These are phyloP conservation scores for Sinocyclocheilus maitianheensis DNA, from an alignment of 2,113 vertebrate genomes.

Conservation along the genomic window DNA sequence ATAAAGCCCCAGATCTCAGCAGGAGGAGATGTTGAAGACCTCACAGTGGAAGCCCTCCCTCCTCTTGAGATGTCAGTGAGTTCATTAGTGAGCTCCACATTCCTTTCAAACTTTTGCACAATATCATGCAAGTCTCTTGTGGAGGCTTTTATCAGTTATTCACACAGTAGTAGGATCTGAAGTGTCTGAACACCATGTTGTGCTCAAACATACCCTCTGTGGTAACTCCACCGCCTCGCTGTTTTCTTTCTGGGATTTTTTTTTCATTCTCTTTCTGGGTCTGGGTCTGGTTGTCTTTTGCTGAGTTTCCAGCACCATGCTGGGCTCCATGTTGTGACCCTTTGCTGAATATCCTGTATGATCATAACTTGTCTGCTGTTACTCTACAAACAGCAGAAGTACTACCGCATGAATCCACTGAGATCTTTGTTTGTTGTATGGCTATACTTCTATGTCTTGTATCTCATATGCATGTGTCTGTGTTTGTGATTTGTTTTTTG, in stretches of 20 bases:
- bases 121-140: neutral
- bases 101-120: conserved; percentile 11
- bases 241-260: conserved; percentile 13
- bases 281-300: conserved; percentile 4
- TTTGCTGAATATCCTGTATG: conserved; percentile 54
- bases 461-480: conserved; percentile 18
- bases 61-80: conserved; percentile 36
- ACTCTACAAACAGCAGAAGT: conserved; percentile 23
- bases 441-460: neutral
- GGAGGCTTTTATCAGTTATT: conserved; percentile 17
- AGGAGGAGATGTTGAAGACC: conserved; percentile 69
- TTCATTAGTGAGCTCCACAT: conserved; percentile 41
- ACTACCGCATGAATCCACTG: conserved; percentile 4
- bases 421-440: neutral
- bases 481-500: neutral
- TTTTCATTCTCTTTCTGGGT: conserved; percentile 2
- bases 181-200: conserved; percentile 10
- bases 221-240: neutral
- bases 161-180: conserved; percentile 18
- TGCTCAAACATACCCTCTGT: neutral
- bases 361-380: conserved; percentile 42
- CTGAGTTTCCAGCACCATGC: conserved; percentile 27
- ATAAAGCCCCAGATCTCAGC: conserved; percentile 69
- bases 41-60: conserved; percentile 38
- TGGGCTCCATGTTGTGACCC: conserved; percentile 24